Conservation (phyloP, 2,797 vertebrate genomes). For the Molossus alvarezi region DNA sequence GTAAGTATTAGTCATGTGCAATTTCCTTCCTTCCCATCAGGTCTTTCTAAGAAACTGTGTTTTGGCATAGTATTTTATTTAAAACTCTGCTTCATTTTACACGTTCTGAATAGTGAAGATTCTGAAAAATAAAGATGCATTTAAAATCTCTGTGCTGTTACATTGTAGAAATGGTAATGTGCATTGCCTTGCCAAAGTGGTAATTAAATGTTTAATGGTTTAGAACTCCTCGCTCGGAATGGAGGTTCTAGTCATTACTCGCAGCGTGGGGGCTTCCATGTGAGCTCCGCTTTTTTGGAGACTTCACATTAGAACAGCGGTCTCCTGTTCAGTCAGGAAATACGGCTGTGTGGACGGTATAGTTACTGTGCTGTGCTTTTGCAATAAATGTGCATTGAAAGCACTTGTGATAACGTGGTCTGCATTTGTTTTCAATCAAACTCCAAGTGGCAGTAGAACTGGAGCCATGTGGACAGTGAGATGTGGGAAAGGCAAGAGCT, state of each 20-base stretch:
- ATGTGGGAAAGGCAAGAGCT: not conserved
- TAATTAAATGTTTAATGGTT: constrained; percentile 84
- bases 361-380: constrained; percentile 76
- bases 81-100: constrained; percentile 78
- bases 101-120: constrained; percentile 78
- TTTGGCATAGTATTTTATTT: constrained; percentile 77
- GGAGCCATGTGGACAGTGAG: constrained; percentile 65
- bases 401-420: constrained; percentile 68
- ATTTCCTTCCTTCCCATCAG: constrained; percentile 83
- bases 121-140: constrained; percentile 80
- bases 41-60: constrained; percentile 82
- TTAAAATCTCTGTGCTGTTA: constrained; percentile 79
- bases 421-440: constrained; percentile 83
- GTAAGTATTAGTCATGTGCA: constrained; percentile 80
- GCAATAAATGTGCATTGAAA: constrained; percentile 80
- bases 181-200: constrained; percentile 79
- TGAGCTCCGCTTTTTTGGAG: constrained; percentile 29
- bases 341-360: constrained; percentile 62
- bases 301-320: not conserved
- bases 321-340: constrained; percentile 69
- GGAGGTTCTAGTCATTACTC: constrained; percentile 64
- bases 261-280: not conserved
- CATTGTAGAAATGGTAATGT: constrained; percentile 78
- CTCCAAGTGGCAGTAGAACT: constrained; percentile 79
- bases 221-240: constrained; percentile 75